Conservation (phyloP, 2,888 invertebrate species). For the Marasmarcha lunaedactyla region DNA sequence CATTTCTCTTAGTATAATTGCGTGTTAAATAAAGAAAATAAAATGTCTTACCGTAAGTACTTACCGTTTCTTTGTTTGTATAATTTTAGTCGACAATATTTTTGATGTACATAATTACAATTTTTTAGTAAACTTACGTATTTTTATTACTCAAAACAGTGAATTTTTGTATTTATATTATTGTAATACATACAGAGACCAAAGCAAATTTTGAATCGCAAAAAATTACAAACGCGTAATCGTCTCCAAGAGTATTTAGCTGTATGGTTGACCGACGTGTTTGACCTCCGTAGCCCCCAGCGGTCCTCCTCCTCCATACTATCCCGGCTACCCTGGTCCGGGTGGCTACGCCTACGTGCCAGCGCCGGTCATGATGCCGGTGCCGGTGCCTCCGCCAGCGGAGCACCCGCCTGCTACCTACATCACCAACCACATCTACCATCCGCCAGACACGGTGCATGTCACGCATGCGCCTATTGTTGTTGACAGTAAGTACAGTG, state of each 20-base stretch:
- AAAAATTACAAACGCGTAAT: too few species aligned
- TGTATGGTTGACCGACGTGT: too few species aligned
- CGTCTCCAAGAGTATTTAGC: too few species aligned
- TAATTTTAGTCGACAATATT: too few species aligned
- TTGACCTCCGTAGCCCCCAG: constrained; percentile 31
- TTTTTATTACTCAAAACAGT: too few species aligned
- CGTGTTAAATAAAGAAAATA: neutral
- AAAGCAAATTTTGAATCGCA: too few species aligned
- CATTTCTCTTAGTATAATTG: too few species aligned
- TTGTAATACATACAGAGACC: too few species aligned
- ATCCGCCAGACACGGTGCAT: constrained; percentile 23
- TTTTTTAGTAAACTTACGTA: too few species aligned
- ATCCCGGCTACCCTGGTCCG: constrained; percentile 19
- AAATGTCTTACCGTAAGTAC: constrained; percentile 1
- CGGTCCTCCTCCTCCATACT: constrained; percentile 24
- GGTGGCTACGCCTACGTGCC: constrained; percentile 32
- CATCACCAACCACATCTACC: constrained; percentile 30
- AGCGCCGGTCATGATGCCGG: constrained; percentile 38
- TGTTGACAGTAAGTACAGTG: constrained; percentile 13
- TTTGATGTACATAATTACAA: too few species aligned
- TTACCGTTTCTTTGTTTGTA: neutral
- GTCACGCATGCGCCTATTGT: constrained; percentile 1
- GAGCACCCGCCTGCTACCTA: constrained; percentile 34
- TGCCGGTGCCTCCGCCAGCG: constrained; percentile 34
- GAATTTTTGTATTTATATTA: too few species aligned